These are phyloP conservation scores for Stramonita haemastoma DNA, from an alignment of 2,888 invertebrate species.

Conservation along the genomic window DNA sequence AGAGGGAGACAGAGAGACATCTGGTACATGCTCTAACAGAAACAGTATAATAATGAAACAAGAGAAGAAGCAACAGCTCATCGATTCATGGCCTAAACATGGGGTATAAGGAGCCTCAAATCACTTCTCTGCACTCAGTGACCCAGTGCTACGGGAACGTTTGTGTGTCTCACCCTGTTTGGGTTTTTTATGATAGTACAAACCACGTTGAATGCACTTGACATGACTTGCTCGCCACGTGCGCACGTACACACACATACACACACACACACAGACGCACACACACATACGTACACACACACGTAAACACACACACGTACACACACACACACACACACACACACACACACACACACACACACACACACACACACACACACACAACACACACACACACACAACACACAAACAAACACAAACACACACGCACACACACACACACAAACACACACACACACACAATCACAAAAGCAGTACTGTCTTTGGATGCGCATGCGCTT, in stretches of 20 bases:
- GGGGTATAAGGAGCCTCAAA: too few species aligned
- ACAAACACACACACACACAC: background rate
- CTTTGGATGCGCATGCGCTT: background rate
- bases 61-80: too few species aligned
- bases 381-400: slow-evolving; percentile 5
- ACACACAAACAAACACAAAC: background rate
- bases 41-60: too few species aligned
- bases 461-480: background rate
- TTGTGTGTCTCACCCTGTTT: too few species aligned
- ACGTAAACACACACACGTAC: slow-evolving; percentile 15
- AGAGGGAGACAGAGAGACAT: too few species aligned
- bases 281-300: background rate
- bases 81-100: too few species aligned
- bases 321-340: slow-evolving; percentile 17
- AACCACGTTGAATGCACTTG: too few species aligned
- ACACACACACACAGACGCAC: background rate
- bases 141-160: too few species aligned
- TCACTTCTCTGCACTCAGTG: too few species aligned
- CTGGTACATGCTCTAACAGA: too few species aligned
- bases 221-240: background rate
- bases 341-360: slow-evolving; percentile 23
- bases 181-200: too few species aligned
- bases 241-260: background rate
- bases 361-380: slow-evolving; percentile 20
- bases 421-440: slow-evolving; percentile 12